Conservation (phyloP, 2,797 vertebrate genomes). For the Telmatherina bonti region DNA sequence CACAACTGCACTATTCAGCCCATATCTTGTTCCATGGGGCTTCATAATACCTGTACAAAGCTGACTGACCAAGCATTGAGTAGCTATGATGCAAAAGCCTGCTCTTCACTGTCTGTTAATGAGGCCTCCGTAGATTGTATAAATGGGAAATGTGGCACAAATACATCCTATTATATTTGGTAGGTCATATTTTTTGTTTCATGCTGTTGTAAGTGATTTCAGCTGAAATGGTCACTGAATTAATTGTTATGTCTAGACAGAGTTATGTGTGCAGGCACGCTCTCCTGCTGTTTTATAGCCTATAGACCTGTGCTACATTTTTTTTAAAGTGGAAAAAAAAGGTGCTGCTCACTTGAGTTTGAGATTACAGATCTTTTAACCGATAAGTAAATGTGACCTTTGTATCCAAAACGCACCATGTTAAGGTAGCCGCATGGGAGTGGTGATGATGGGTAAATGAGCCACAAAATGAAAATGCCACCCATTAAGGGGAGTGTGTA, state of each 20-base stretch:
- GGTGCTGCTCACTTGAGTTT: constrained; percentile 7
- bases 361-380: constrained; percentile 19
- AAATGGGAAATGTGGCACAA: constrained; percentile 11
- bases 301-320: constrained; percentile 32
- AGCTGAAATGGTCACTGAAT: constrained; percentile 37
- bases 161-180: constrained; percentile 15
- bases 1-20: constrained; percentile 33
- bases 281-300: constrained; percentile 51
- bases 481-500: neutral
- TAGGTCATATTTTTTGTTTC: constrained; percentile 13
- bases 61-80: constrained; percentile 56
- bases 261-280: constrained; percentile 50
- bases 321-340: constrained; percentile 7
- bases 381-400: constrained; percentile 65
- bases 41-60: constrained; percentile 61
- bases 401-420: constrained; percentile 51
- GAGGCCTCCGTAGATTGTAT: constrained; percentile 23
- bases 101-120: constrained; percentile 33
- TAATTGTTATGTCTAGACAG: constrained; percentile 66
- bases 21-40: constrained; percentile 65
- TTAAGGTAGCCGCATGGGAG: constrained; percentile 42
- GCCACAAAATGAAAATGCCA: constrained; percentile 23
- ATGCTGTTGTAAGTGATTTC: constrained; percentile 24
- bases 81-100: constrained; percentile 36
- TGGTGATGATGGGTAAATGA: constrained; percentile 35